Conservation (phyloP, 2,797 vertebrate genomes). For the Characodon lateralis region DNA sequence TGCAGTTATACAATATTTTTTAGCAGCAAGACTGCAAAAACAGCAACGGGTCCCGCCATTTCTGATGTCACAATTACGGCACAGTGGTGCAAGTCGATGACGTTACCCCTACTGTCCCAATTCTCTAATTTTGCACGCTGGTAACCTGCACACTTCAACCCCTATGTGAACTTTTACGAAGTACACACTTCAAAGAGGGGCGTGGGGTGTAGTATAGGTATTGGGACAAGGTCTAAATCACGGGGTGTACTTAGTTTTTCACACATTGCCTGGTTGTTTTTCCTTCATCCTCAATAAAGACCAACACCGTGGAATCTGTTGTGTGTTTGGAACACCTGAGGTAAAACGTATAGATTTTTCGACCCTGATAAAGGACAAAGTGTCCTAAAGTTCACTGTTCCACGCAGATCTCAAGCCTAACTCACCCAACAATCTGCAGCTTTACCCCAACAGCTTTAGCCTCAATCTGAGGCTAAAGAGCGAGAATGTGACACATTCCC, state of each 20-base stretch:
- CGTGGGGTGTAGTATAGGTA: too few species aligned
- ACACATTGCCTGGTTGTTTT: neutral
- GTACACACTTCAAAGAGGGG: too few species aligned
- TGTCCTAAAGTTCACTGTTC: neutral
- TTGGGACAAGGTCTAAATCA: neutral
- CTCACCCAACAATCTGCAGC: neutral
- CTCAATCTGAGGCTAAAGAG: constrained; percentile 23
- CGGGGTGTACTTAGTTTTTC: neutral
- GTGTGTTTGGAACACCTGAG: neutral
- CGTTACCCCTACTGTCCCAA: too few species aligned
- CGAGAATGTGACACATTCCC: constrained; percentile 50
- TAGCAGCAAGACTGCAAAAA: too few species aligned
- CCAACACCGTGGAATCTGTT: neutral
- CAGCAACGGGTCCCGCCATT: too few species aligned
- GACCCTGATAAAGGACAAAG: neutral
- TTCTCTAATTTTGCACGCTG: too few species aligned
- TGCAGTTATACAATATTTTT: too few species aligned
- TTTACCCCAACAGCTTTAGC: neutral
- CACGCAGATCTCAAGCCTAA: neutral
- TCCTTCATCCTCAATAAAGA: too few species aligned
- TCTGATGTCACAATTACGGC: too few species aligned
- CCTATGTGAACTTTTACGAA: too few species aligned
- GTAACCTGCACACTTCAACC: too few species aligned
- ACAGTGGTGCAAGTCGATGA: too few species aligned
- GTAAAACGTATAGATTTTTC: neutral